phyloP scores from a whole-genome alignment of 2,888 invertebrate species.

The Amphipoea oculea region DNA sequence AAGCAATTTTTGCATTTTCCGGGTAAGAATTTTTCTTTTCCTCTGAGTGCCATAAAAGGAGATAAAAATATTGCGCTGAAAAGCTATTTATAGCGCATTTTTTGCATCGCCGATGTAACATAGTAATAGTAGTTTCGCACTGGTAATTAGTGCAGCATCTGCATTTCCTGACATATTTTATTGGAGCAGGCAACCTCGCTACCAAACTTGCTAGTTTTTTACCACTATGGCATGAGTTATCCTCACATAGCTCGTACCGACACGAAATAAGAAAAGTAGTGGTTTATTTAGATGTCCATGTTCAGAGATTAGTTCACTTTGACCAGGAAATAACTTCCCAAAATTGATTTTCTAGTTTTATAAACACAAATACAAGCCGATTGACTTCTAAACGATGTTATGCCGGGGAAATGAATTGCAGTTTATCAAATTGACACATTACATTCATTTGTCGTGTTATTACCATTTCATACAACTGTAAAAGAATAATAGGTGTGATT shows the following conservation, averaged over 20 bases:
- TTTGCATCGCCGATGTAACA: background rate
- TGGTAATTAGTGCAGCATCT: background rate
- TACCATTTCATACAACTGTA: background rate
- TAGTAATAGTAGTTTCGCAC: no score
- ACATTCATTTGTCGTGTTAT: background rate
- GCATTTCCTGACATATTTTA: background rate
- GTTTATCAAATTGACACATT: background rate
- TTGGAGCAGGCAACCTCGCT: background rate
- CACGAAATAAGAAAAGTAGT: background rate
- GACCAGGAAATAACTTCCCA: background rate
- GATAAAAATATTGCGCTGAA: background rate
- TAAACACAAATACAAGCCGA: background rate
- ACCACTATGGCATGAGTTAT: no score
- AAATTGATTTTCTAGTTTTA: background rate
- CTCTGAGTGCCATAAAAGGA: background rate
- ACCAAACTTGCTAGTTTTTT: background rate
- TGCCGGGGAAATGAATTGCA: background rate
- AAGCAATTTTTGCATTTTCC: background rate
- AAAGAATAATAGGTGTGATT: background rate
- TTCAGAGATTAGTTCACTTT: background rate
- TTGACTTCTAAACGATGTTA: background rate
- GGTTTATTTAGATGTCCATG: background rate
- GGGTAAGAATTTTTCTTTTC: background rate
- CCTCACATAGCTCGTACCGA: background rate
- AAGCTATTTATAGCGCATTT: conserved; percentile 14